Conservation (phyloP, 2,113 vertebrate genomes). For the Macheiramphus alcinus region DNA sequence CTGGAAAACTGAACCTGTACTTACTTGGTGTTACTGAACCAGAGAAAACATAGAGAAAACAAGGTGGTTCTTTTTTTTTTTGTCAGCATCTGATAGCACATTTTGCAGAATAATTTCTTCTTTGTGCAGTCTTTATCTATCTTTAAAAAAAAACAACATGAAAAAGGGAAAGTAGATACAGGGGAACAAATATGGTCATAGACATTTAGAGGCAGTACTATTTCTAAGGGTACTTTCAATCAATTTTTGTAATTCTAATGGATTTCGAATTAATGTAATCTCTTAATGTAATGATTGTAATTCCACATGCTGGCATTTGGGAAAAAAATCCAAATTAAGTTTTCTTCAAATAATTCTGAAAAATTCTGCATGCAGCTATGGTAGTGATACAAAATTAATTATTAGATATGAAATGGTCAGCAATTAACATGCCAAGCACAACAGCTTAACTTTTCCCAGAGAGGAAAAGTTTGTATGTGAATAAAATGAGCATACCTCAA, state of each 20-base stretch:
- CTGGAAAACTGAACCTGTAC: background rate
- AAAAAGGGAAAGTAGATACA: background rate
- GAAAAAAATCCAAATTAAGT: background rate
- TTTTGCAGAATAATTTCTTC: background rate
- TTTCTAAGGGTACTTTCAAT: background rate
- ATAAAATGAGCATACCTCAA: background rate
- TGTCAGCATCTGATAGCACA: background rate
- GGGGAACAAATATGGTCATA: background rate
- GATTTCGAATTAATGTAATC: background rate
- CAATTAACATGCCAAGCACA: background rate
- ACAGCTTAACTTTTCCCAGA: background rate
- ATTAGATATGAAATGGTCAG: background rate
- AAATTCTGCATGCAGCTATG: background rate
- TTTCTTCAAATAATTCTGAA: background rate
- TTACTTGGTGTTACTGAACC: background rate
- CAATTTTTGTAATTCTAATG: background rate
- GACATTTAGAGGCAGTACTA: background rate
- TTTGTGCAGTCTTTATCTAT: background rate
- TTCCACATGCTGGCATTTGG: background rate
- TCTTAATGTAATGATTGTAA: background rate
- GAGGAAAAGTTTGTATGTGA: background rate
- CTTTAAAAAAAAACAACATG: background rate
- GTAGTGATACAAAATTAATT: background rate
- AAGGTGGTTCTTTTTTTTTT: background rate
- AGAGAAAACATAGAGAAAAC: background rate